Conservation (phyloP, 2,113 vertebrate species). For the Octodon degus region DNA sequence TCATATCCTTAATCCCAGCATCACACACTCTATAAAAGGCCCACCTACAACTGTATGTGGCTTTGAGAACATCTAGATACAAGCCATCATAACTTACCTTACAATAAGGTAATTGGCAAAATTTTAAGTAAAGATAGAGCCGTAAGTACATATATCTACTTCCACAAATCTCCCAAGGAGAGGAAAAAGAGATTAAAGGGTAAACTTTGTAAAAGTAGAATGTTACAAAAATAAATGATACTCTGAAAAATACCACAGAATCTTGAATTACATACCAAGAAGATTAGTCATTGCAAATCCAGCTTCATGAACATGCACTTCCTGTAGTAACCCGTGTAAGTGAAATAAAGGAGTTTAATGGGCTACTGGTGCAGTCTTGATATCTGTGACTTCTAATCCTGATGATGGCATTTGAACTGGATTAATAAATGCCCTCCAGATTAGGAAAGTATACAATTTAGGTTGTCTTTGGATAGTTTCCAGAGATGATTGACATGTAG, state of each 20-base stretch:
- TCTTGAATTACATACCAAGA: not conserved
- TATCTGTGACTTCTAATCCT: not conserved
- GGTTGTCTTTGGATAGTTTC: not conserved
- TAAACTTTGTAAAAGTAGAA: not conserved
- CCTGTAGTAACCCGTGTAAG: too few species aligned
- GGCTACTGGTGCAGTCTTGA: not conserved
- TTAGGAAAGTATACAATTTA: not conserved
- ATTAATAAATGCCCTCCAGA: not conserved
- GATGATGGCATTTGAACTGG: not conserved
- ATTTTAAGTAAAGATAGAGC: not conserved
- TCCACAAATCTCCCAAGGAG: not conserved
- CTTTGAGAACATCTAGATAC: not conserved
- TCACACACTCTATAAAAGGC: not conserved
- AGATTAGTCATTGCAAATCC: rapidly evolving
- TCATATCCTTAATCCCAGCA: too few species aligned
- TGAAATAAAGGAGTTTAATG: not conserved
- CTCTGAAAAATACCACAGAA: not conserved
- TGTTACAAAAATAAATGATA: not conserved
- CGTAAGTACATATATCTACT: not conserved
- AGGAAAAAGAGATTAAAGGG: not conserved
- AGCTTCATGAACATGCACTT: rapidly evolving
- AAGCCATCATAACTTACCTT: not conserved
- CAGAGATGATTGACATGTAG: not conserved
- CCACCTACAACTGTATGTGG: too few species aligned
- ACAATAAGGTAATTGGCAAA: not conserved